A percentile compares a stretch with the other conserved stretches of the same genome.
Conservation (phyloP, 1,140 invertebrate genomes). For the Heliconius melpomene region DNA sequence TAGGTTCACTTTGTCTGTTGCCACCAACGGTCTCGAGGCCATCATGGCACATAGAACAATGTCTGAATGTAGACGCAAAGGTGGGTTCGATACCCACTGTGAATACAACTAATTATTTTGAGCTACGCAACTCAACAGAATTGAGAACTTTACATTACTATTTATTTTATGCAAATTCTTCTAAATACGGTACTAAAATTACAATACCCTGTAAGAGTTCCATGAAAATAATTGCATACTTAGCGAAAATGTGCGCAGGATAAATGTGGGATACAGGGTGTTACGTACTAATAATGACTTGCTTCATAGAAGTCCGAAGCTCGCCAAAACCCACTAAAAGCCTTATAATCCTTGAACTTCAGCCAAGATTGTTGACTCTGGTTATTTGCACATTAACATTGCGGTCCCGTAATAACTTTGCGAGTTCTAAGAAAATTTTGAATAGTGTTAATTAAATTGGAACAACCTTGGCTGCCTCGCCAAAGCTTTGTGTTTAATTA, state of each 20-base stretch:
- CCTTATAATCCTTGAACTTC: constrained; percentile 42
- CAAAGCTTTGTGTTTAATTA: constrained; percentile 2
- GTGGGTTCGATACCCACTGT: too few relatives aligned
- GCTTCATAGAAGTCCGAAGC: constrained; percentile 29
- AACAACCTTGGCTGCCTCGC: constrained; percentile 16
- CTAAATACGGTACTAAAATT: background rate
- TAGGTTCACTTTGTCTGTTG: too few relatives aligned
- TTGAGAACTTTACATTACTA: background rate
- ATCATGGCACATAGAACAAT: too few relatives aligned
- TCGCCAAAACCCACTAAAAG: constrained; percentile 34
- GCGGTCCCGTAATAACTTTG: constrained; percentile 35
- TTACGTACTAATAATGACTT: constrained; percentile 37
- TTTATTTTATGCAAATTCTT: background rate
- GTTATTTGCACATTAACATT: constrained; percentile 41
- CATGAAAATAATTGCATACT: background rate
- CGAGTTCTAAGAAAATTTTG: constrained; percentile 33
- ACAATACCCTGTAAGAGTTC: background rate
- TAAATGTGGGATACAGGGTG: constrained; percentile 23
- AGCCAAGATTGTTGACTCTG: constrained; percentile 39
- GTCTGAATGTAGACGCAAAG: too few relatives aligned
- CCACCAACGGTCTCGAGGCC: too few relatives aligned
- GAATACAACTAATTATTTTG: background rate
- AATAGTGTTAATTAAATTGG: constrained; percentile 35
- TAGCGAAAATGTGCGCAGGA: constrained; percentile 2
- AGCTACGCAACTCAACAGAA: background rate